Base-by-base conservation (phyloP, 2,888 invertebrate species). In the Acleris cristana region DNA sequence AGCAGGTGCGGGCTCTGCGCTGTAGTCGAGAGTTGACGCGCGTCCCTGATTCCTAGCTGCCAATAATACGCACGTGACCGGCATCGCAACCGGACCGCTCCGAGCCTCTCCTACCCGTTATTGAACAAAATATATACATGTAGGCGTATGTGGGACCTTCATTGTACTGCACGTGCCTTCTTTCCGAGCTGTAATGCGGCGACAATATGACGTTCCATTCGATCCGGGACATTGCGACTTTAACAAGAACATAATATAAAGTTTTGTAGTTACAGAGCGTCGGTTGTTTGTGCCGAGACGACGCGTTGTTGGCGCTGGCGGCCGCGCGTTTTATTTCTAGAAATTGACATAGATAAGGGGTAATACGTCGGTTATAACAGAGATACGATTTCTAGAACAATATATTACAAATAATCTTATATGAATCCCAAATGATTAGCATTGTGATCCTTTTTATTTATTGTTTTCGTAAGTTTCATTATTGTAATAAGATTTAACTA, bases 1-100 rank as follows among this genome's bases (percentile, higher is more conserved):
- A 18, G 54, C 64, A 51, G 54, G 55, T 49, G 60, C 40, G 76
- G 74, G 71, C 58, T 55, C 51, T 63, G 73, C 76, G 34, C 69
- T 65, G 16, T 23, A 48, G 57, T 52, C 58, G 54, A 67, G 34
- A 40, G 83, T 85, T 83, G 86, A 85, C 83, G 84, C 75, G 81
- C 80, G 80, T 82, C 67, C 70, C 84, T 87, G 86, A 86, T 85
- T 87, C 86, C 83, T 72, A 79, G 79, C 82, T 86, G 88, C 87
- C 90, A 88, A 89, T 90, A 89, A 88, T 86, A 84, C 85, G 88
- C 82, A 89, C 90, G 89, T 89, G 89, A 84, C 77, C 78, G 70
- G 86, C 81, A 79, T 89, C 57, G 52, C 74, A 81, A 80, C 76
- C 70, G 72, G 70, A 65, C 76, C 76, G 76, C 77, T 78, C 75